Evolutionary conservation across 2,797 vertebrate genomes (phyloP).

Genomic region (Xenopus petersii): DNA sequence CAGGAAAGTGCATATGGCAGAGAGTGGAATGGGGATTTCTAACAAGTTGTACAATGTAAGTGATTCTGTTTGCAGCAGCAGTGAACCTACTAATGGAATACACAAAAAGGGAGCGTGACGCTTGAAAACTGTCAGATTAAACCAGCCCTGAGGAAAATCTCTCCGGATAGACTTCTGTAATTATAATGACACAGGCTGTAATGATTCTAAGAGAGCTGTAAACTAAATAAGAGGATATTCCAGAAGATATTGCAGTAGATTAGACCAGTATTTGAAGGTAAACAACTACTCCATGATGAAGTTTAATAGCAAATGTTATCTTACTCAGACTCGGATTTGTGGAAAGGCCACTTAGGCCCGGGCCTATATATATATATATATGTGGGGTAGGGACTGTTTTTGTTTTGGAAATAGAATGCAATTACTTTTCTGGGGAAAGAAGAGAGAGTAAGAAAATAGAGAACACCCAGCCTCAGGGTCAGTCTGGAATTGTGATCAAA

Average conservation of each 20-base stretch:
- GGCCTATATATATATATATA: too few species aligned
- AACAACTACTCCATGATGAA: constrained; percentile 45
- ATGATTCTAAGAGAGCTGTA: constrained; percentile 47
- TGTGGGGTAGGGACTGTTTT: too few species aligned
- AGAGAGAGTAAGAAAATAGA: too few species aligned
- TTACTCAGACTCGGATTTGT: too few species aligned
- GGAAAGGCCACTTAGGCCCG: too few species aligned
- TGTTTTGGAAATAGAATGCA: too few species aligned
- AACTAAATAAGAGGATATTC: constrained; percentile 50
- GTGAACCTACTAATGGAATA: constrained; percentile 56
- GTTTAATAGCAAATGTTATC: neutral
- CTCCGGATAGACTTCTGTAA: constrained; percentile 50
- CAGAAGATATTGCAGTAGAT: constrained; percentile 27
- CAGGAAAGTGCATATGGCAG: constrained; percentile 52
- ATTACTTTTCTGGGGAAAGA: too few species aligned
- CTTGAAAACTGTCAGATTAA: constrained; percentile 57
- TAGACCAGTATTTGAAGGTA: constrained; percentile 42
- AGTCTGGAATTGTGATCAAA: too few species aligned
- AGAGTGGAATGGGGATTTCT: constrained; percentile 51
- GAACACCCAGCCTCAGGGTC: too few species aligned
- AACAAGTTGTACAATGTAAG: constrained; percentile 53
- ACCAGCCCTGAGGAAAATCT: constrained; percentile 51
- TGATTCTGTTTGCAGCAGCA: constrained; percentile 55
- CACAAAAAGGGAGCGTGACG: constrained; percentile 48
- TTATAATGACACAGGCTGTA: constrained; percentile 51